phyloP scores from a whole-genome alignment of 2,113 vertebrate genomes.

The Pterocles burchelli region DNA sequence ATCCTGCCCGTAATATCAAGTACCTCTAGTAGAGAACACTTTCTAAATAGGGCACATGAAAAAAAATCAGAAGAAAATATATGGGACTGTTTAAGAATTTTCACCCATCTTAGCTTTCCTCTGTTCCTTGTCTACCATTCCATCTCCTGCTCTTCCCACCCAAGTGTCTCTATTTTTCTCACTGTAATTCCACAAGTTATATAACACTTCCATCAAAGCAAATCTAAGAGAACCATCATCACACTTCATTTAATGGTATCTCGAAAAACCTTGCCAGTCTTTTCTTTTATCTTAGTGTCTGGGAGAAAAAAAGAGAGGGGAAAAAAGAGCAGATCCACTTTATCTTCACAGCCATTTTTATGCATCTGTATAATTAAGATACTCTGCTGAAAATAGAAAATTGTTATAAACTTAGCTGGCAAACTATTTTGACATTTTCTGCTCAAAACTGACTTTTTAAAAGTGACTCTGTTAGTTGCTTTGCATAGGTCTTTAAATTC shows the following conservation, averaged over 20 bases:
- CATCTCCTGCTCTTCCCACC: rapidly evolving
- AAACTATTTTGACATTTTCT: constrained; percentile 28
- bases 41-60: neutral
- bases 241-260: neutral
- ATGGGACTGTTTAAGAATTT: neutral
- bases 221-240: neutral
- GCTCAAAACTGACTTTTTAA: constrained; percentile 6
- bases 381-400: neutral
- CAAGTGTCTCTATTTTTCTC: neutral
- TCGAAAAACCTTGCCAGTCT: neutral
- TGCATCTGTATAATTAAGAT: neutral
- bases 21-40: neutral
- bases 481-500: neutral
- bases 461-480: neutral
- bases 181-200: neutral
- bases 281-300: neutral
- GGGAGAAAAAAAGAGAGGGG: neutral
- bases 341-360: constrained; percentile 23
- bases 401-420: constrained; percentile 11
- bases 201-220: neutral
- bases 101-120: neutral
- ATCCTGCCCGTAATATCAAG: neutral
- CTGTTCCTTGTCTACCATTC: neutral
- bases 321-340: neutral
- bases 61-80: neutral